Evolutionary conservation across 2,113 vertebrate genomes (phyloP), one percentile per base, ranked within the genome.

Genomic region (Speoplatyrhinus poulsoni): DNA sequence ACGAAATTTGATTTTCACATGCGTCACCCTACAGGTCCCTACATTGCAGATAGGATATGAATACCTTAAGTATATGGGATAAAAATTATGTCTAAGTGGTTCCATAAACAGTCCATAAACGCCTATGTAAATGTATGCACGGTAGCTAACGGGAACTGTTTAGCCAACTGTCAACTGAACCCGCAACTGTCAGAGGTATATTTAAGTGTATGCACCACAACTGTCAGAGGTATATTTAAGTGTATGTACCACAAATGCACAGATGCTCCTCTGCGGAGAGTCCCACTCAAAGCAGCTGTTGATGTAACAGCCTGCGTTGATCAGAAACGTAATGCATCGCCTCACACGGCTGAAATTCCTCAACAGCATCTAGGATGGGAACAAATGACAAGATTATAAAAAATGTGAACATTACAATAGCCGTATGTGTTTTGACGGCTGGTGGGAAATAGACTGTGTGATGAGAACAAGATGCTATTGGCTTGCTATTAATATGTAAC

Each of bases 261-360:
- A 95, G 9, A 98, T 95, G 91, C 96, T 99, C 90, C 98, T 95
- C 92, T 96, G 95, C 52, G 97, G 95, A 83, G 95, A 99, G 73
- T 98, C 96, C 97, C 97, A 99, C 69, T 97, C 95, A 79, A 99
- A 98, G 93, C 97, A 99, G 92, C 97, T 98, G 92, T 96, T 99
- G 85, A 99, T 83, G 84, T 94, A 99, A 92, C 92, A 98, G 50
- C 95, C 94, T 9, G 93, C 90, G 78, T 94, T 96, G 82, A 99
- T 90, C 1, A 99, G 94, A 48, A 94, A 94, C 93, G 97, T 95
- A 92, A 97, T 74, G 83, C 96, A 96, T 72, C 92, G 95, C 73
- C 96, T 92, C 74, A 93, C 94, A 78, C 97, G 92, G 88, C 95
- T 92, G 63, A 98, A 99, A 90, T 99, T 98, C 75, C 93, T 94